Conservation (phyloP, 2,888 invertebrate species). For the Gerris lacustris region DNA sequence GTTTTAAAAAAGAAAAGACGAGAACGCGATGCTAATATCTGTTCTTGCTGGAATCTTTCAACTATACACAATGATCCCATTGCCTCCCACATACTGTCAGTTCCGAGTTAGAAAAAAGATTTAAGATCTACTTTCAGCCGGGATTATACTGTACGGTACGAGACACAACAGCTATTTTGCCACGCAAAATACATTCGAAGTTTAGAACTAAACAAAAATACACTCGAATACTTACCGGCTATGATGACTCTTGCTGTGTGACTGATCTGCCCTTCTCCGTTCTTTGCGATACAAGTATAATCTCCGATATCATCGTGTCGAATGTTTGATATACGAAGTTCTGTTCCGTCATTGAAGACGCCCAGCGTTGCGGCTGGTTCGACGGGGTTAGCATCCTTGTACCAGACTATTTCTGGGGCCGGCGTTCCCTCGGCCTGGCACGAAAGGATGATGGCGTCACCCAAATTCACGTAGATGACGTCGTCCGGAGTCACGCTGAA, state of each 20-base stretch:
- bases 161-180: no score
- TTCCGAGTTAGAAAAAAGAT: no score
- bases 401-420: conserved; percentile 90
- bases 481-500: conserved; percentile 92
- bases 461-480: conserved; percentile 91
- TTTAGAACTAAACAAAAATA: not conserved
- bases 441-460: conserved; percentile 89
- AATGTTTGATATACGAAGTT: conserved; percentile 83
- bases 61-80: no score
- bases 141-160: no score
- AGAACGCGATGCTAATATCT: no score
- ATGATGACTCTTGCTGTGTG: conserved; percentile 92
- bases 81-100: no score
- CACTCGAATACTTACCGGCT: conserved; percentile 47
- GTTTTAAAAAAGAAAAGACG: no score
- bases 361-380: conserved; percentile 76
- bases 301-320: conserved; percentile 90
- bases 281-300: conserved; percentile 90
- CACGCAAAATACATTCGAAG: no score
- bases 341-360: conserved; percentile 88
- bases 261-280: conserved; percentile 90
- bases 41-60: no score
- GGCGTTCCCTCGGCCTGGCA: conserved; percentile 95
- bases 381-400: conserved; percentile 84
- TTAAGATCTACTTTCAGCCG: no score